Percentiles rank a stretch among this genome's conserved stretches.
These are phyloP conservation scores for Hypocryptadius cinnamomeus DNA, from an alignment of 2,113 vertebrate genomes.

Conservation along the genomic window DNA sequence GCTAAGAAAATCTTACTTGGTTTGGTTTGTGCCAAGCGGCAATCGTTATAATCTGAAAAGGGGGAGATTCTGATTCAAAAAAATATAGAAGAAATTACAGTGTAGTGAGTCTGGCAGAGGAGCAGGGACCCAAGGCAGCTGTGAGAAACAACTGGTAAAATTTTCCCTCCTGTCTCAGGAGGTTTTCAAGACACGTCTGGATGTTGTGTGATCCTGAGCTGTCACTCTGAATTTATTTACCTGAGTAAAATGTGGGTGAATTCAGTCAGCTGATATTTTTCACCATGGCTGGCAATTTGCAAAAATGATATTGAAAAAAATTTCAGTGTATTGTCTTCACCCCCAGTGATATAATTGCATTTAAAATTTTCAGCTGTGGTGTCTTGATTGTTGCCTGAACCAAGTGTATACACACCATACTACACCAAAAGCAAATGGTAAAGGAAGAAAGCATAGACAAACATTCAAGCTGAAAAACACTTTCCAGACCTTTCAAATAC, in stretches of 20 bases:
- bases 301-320: background rate
- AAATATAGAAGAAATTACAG: background rate
- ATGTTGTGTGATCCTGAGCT: background rate
- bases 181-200: background rate
- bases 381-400: background rate
- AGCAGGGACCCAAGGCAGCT: background rate
- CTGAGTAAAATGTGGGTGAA: background rate
- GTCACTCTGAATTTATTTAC: background rate
- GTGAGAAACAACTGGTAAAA: background rate
- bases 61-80: background rate
- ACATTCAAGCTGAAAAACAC: fast-evolving
- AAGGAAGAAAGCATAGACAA: background rate
- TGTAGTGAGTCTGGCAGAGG: background rate
- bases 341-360: fast-evolving
- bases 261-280: background rate
- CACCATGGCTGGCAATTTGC: background rate
- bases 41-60: background rate
- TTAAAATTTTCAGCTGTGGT: background rate
- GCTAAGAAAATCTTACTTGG: background rate
- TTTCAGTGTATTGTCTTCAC: background rate
- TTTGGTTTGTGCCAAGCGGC: background rate
- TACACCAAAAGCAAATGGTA: background rate
- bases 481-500: background rate
- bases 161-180: background rate
- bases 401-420: background rate